These are phyloP conservation scores for Scyliorhinus canicula DNA, from an alignment of 2,797 vertebrate species.

Conservation along the genomic window DNA sequence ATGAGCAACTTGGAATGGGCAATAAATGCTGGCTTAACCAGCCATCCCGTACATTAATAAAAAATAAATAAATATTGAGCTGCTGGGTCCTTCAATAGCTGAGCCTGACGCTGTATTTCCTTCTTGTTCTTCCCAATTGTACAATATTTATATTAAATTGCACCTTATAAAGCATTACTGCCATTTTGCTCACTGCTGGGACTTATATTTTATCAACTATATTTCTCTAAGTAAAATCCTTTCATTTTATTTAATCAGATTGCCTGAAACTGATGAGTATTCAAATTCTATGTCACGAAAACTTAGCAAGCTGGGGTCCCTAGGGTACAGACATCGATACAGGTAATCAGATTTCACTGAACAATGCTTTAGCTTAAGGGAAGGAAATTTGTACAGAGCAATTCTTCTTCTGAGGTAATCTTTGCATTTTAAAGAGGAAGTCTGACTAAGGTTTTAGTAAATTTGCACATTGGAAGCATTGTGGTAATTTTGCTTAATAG, in stretches of 20 bases:
- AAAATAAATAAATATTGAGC: too few species aligned
- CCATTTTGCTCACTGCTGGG: not conserved
- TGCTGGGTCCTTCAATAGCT: not conserved
- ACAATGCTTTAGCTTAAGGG: conserved; percentile 29
- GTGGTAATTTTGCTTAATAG: not conserved
- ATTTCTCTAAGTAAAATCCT: conserved; percentile 4
- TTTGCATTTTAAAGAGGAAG: not conserved
- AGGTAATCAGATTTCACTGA: conserved; percentile 54
- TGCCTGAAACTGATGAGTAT: conserved; percentile 66
- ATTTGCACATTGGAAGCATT: not conserved
- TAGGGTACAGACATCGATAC: conserved; percentile 71
- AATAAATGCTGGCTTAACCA: too few species aligned
- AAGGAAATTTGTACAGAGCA: not conserved
- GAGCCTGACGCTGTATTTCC: not conserved
- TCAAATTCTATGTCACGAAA: conserved; percentile 70
- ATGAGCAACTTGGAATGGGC: too few species aligned
- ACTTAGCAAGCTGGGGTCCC: conserved; percentile 73
- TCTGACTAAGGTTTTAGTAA: not conserved
- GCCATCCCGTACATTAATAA: too few species aligned
- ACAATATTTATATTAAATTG: not conserved
- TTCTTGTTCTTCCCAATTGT: not conserved
- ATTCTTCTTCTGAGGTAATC: conserved; percentile 24
- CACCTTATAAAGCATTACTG: not conserved
- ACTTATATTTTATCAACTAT: not conserved
- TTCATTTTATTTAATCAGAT: conserved; percentile 49